A percentile compares a stretch with the other conserved stretches of the same genome.
Evolutionary conservation across 2,888 invertebrate genomes (phyloP).

Genomic region (Kuschelorhynchus macadamiae): DNA sequence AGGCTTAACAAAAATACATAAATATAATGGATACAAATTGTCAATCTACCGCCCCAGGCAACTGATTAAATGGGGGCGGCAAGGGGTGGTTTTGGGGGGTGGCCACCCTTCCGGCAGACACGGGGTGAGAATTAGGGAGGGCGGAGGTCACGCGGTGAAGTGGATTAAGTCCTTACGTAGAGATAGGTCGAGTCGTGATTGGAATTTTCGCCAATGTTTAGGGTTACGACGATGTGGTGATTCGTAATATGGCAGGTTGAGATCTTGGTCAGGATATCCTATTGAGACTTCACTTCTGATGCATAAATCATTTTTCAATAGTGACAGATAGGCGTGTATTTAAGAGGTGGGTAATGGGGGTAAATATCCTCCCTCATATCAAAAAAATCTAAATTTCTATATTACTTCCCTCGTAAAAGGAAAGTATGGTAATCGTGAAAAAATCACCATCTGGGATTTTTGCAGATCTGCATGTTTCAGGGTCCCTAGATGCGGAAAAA

Average conservation of each 20-base stretch:
- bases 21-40: constrained; percentile 68
- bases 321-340: too few relatives aligned
- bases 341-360: too few relatives aligned
- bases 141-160: constrained; percentile 48
- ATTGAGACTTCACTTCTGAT: too few relatives aligned
- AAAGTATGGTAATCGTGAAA: too few relatives aligned
- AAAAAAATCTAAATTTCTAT: too few relatives aligned
- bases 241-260: constrained; percentile 12
- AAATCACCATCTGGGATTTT: too few relatives aligned
- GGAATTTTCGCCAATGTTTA: constrained; percentile 13
- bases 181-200: constrained; percentile 15
- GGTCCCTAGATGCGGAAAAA: too few relatives aligned
- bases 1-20: constrained; percentile 67
- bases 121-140: constrained; percentile 40
- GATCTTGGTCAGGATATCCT: too few relatives aligned
- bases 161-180: constrained; percentile 41
- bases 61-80: constrained; percentile 62
- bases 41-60: constrained; percentile 65
- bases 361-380: too few relatives aligned
- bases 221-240: neutral
- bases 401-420: too few relatives aligned
- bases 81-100: constrained; percentile 26
- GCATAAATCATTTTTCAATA: too few relatives aligned
- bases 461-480: too few relatives aligned
- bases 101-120: constrained; percentile 20